Evolutionary conservation across 2,797 vertebrate species (phyloP).

Genomic region (Danio aesculapii): DNA sequence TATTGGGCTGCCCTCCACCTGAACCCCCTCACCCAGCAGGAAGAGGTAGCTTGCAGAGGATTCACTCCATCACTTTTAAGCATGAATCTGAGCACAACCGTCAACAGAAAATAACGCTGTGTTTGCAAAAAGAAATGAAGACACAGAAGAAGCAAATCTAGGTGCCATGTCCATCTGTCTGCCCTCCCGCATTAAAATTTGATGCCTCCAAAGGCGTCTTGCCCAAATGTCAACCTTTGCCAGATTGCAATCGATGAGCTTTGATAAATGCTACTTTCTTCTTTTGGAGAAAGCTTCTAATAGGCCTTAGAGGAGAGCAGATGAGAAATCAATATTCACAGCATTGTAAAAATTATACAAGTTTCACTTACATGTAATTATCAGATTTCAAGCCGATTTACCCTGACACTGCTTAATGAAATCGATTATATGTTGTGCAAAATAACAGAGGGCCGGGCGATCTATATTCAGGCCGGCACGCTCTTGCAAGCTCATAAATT

Average conservation of each 20-base stretch:
- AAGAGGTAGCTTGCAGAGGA: constrained; percentile 36
- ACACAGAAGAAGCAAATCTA: not conserved
- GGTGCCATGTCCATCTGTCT: not conserved
- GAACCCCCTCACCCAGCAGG: constrained; percentile 65
- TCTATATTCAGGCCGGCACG: constrained; percentile 48
- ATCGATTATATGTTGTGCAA: constrained; percentile 56
- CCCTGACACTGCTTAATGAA: constrained; percentile 49
- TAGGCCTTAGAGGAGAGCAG: constrained; percentile 35
- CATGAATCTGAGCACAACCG: not conserved
- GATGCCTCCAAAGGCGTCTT: not conserved
- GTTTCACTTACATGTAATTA: constrained; percentile 51
- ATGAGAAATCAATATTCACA: constrained; percentile 52
- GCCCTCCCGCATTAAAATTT: not conserved
- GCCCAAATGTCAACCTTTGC: constrained; percentile 6
- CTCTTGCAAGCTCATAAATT: constrained; percentile 58
- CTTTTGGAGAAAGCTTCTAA: constrained; percentile 34
- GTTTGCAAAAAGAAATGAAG: not conserved
- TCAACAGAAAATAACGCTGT: not conserved
- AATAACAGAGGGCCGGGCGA: constrained; percentile 44
- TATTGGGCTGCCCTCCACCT: constrained; percentile 63
- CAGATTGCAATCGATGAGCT: constrained; percentile 38
- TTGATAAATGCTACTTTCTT: constrained; percentile 42
- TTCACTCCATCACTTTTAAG: constrained; percentile 27
- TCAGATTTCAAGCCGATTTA: constrained; percentile 53
- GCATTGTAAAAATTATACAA: constrained; percentile 42